These are phyloP conservation scores for Microplitis demolitor DNA, from an alignment of 1,140 invertebrate species.

Conservation along the genomic window DNA sequence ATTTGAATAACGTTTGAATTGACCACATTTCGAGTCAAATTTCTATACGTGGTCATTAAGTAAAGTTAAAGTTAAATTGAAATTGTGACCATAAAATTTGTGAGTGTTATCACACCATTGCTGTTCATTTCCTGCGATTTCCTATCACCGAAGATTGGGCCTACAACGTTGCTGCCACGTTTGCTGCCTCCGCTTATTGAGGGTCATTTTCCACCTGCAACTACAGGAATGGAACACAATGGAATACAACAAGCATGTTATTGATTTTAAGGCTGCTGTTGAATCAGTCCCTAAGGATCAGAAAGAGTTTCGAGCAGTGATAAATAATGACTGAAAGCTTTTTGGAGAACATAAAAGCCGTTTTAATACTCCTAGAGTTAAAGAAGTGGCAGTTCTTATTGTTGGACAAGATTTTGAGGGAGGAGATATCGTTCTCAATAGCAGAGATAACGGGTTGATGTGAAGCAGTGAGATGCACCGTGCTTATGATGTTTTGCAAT, in stretches of 20 bases:
- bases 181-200: no score
- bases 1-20: no score
- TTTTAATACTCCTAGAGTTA: slow-evolving; percentile 38
- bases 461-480: background rate
- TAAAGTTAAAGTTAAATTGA: no score
- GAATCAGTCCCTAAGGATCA: background rate
- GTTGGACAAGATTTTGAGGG: slow-evolving; percentile 32
- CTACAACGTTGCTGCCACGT: no score
- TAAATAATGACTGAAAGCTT: slow-evolving; percentile 36
- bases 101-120: no score
- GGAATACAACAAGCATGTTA: background rate
- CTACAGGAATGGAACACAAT: no score
- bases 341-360: slow-evolving; percentile 26
- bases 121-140: no score
- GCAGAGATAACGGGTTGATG: background rate
- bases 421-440: background rate
- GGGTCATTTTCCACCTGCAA: no score
- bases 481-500: background rate
- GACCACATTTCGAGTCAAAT: no score
- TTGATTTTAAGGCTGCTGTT: background rate
- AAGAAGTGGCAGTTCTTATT: slow-evolving; percentile 42
- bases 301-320: slow-evolving; percentile 15
- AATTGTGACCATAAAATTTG: no score
- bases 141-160: no score
- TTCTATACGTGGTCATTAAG: no score